phyloP scores from a whole-genome alignment of 53 echinoderm and acorn worm genomes.

The Actinopyga echinites region DNA sequence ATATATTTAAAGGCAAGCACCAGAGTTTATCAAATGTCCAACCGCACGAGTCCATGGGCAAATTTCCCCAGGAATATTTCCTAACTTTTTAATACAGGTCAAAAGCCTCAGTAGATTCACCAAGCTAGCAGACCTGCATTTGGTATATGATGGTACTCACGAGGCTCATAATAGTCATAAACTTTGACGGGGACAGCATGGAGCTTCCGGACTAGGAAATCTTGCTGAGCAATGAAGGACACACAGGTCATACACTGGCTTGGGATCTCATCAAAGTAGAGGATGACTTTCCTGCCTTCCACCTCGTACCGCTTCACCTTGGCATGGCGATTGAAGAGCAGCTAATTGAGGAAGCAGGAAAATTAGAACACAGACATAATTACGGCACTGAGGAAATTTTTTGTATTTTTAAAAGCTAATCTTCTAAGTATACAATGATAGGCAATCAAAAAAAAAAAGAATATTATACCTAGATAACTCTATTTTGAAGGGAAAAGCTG shows the following conservation, averaged over 20 bases:
- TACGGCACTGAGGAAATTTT: neutral
- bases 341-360: conserved; percentile 36
- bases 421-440: no score
- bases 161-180: conserved; percentile 97
- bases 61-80: neutral
- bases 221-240: conserved; percentile 76
- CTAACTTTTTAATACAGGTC: neutral
- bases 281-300: conserved; percentile 83
- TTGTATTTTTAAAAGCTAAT: no score
- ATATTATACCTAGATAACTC: no score
- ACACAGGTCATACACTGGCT: conserved; percentile 98
- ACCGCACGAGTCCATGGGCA: no score
- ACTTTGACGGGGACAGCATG: conserved; percentile 92
- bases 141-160: conserved; percentile 66
- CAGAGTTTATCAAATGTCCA: no score
- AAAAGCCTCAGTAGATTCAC: neutral
- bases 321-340: conserved; percentile 75
- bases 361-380: neutral
- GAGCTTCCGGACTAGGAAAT: conserved; percentile 81
- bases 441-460: no score
- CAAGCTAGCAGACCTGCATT: neutral
- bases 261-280: conserved; percentile 98
- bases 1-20: no score
- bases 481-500: no score
- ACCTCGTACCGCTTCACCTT: conserved; percentile 94